Conservation (phyloP, 2,888 invertebrate genomes). For the Oscheius myriophilus region DNA sequence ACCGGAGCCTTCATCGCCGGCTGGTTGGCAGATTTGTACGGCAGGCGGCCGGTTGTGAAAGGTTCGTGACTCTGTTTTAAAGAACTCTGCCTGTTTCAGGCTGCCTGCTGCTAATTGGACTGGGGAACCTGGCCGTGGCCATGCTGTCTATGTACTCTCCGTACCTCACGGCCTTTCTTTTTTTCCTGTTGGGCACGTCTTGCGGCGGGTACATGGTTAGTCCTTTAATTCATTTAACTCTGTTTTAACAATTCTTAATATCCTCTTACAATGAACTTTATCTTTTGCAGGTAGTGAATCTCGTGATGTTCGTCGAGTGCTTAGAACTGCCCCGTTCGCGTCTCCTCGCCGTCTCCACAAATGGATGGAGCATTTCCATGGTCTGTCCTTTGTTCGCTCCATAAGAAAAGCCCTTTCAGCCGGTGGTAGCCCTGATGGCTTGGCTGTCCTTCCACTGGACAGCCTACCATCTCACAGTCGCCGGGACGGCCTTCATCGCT, state of each 20-base stretch:
- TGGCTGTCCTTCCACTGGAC: constrained; percentile 49
- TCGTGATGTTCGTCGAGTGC: constrained; percentile 64
- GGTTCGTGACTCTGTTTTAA: constrained; percentile 31
- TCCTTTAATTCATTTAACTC: no score
- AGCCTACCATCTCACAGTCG: constrained; percentile 44
- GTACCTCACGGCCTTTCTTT: constrained; percentile 34
- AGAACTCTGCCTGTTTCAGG: constrained; percentile 34
- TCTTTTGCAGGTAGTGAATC: constrained; percentile 54
- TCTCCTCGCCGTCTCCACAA: constrained; percentile 62
- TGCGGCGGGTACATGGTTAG: constrained; percentile 63
- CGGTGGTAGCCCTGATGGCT: constrained; percentile 30
- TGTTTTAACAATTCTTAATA: no score
- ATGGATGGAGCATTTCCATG: constrained; percentile 68
- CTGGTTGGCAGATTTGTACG: constrained; percentile 64
- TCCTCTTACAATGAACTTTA: neutral
- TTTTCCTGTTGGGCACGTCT: constrained; percentile 42
- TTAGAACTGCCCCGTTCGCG: constrained; percentile 55
- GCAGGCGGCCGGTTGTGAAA: constrained; percentile 61
- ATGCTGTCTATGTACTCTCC: constrained; percentile 26
- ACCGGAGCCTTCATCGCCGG: constrained; percentile 64
- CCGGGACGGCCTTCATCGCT: constrained; percentile 35
- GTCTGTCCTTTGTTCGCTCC: constrained; percentile 8
- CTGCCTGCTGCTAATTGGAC: constrained; percentile 41
- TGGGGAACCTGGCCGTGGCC: constrained; percentile 38
- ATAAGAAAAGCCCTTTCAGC: constrained; percentile 28